Conservation (phyloP, 2,797 vertebrate species). For the Tangara arthus region DNA sequence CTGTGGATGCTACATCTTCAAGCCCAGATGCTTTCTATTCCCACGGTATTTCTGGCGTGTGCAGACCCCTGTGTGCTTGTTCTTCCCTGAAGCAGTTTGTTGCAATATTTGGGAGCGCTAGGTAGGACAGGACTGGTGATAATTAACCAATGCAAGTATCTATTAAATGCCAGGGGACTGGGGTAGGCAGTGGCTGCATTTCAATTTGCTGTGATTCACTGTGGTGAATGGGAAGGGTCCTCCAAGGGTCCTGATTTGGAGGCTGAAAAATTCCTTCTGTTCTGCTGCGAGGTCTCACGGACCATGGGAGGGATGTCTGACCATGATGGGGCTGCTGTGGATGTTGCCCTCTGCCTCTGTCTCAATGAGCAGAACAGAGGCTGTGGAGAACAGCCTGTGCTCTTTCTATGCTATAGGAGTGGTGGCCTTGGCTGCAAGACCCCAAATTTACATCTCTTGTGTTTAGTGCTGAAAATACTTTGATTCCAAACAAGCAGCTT, state of each 20-base stretch:
- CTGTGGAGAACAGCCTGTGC: not conserved
- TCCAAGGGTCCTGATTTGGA: not conserved
- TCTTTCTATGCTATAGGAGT: not conserved
- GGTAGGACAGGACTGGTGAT: not conserved
- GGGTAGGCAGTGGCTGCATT: not conserved
- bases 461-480: not conserved
- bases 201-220: not conserved
- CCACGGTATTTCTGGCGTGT: rapidly evolving
- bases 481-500: not conserved
- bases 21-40: not conserved
- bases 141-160: not conserved
- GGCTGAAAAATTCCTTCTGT: not conserved
- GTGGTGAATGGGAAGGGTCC: not conserved
- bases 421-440: not conserved
- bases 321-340: not conserved
- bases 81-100: not conserved
- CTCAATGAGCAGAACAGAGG: not conserved
- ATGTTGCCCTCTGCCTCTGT: not conserved
- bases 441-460: not conserved
- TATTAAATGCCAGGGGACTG: not conserved
- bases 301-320: rapidly evolving
- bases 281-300: not conserved
- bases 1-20: not conserved
- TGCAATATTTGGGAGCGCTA: not conserved
- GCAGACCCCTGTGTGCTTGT: not conserved